Percentiles rank a stretch among this genome's conserved stretches.
phyloP scores from a whole-genome alignment of 2,888 invertebrate genomes.

The Phaonia tiefii region DNA sequence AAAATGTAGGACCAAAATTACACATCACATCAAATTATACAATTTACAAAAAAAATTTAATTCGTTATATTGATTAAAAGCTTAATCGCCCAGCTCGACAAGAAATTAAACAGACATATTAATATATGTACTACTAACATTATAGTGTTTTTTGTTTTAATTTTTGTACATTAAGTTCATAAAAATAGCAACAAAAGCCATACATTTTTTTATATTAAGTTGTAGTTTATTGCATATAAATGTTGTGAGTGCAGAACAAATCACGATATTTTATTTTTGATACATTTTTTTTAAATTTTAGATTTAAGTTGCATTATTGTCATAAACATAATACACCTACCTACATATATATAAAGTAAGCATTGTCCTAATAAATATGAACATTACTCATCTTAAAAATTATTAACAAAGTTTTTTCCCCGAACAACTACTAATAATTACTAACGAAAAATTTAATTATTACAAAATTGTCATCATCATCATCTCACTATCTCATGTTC shows the following conservation, averaged over 20 bases:
- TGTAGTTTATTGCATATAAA: not conserved
- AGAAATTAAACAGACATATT: not conserved
- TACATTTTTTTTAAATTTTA: conserved; percentile 8
- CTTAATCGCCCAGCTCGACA: conserved; percentile 1
- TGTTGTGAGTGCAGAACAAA: not conserved
- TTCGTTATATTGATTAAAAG: too few species aligned
- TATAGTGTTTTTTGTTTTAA: not conserved
- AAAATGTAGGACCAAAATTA: too few species aligned
- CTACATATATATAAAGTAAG: not conserved
- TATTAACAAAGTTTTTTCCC: conserved; percentile 2
- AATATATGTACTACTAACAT: not conserved
- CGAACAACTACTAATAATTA: conserved; percentile 37
- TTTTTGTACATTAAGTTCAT: not conserved
- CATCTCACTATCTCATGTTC: conserved; percentile 35
- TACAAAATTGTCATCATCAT: conserved; percentile 24
- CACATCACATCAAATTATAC: too few species aligned
- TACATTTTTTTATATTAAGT: conserved; percentile 5
- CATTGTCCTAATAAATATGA: conserved; percentile 16
- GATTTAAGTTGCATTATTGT: conserved; percentile 4
- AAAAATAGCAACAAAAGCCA: not conserved
- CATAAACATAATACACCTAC: not conserved
- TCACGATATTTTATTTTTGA: conserved; percentile 17
- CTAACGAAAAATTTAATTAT: conserved; percentile 34
- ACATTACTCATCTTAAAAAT: not conserved
- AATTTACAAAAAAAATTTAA: too few species aligned